phyloP scores from a whole-genome alignment of 2,888 invertebrate species.

The Ditylenchus weischeri region DNA sequence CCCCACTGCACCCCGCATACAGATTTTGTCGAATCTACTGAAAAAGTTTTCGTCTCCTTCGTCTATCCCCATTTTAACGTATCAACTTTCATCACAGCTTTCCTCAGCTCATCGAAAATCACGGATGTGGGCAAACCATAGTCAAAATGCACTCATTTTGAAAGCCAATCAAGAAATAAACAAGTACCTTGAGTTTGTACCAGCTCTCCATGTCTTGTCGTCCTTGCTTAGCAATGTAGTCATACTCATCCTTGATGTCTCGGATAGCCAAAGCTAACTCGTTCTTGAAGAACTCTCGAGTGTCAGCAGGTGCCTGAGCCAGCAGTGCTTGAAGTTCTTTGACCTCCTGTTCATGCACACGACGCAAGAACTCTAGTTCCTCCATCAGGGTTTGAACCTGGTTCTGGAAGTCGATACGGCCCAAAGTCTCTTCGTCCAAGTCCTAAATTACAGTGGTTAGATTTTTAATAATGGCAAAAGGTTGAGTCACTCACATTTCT shows the following conservation, averaged over 20 bases:
- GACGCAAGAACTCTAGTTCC: constrained; percentile 58
- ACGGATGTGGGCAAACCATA: no score
- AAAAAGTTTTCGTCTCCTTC: no score
- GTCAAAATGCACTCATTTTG: no score
- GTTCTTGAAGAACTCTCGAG: constrained; percentile 63
- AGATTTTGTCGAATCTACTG: no score
- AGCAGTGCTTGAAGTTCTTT: constrained; percentile 59
- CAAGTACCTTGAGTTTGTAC: constrained; percentile 64
- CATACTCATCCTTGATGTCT: constrained; percentile 63
- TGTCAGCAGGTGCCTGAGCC: constrained; percentile 58
- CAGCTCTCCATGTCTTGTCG: constrained; percentile 63
- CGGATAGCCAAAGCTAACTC: constrained; percentile 63
- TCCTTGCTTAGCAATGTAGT: constrained; percentile 59
- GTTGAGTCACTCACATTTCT: constrained; percentile 36
- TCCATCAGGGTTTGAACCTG: constrained; percentile 60
- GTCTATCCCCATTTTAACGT: no score
- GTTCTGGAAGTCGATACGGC: constrained; percentile 59
- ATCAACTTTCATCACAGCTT: no score
- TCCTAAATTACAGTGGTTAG: constrained; percentile 38
- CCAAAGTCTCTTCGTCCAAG: constrained; percentile 61
- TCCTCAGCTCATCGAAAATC: no score
- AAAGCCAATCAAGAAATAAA: neutral
- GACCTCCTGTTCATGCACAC: constrained; percentile 58
- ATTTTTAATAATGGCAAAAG: no score
- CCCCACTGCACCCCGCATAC: no score